phyloP scores from a whole-genome alignment of 2,113 vertebrate species.

The Ascaphus truei region DNA sequence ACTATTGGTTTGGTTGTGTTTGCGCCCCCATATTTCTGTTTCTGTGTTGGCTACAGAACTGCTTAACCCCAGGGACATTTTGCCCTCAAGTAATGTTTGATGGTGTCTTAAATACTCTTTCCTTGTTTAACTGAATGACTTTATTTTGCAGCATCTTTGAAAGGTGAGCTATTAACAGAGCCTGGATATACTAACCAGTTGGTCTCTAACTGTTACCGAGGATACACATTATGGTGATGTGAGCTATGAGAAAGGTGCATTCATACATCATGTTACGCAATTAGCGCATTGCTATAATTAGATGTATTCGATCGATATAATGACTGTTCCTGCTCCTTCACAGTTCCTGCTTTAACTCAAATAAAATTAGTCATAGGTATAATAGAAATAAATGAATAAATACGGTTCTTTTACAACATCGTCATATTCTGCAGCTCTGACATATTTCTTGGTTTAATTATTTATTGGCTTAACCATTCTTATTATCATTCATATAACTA shows the following conservation, averaged over 20 bases:
- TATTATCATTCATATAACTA: not conserved
- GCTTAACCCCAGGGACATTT: not conserved
- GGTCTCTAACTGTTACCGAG: not conserved
- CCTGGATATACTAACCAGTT: not conserved
- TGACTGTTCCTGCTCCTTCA: not conserved
- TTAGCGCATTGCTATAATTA: constrained; percentile 4
- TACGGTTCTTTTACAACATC: too few relatives aligned
- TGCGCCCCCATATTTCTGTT: not conserved
- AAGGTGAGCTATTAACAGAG: not conserved
- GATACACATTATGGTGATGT: not conserved
- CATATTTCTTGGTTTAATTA: too few relatives aligned
- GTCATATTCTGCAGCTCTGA: too few relatives aligned
- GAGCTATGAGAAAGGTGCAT: not conserved
- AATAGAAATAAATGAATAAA: too few relatives aligned
- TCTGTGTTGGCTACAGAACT: not conserved
- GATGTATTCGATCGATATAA: constrained; percentile 7
- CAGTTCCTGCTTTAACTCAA: constrained; percentile 10
- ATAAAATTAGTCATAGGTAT: too few relatives aligned
- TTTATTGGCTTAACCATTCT: too few relatives aligned
- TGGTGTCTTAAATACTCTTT: not conserved
- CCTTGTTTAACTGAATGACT: not conserved
- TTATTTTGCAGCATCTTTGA: not conserved
- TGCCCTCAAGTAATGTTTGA: not conserved
- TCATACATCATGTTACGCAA: constrained; percentile 1
- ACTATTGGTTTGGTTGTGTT: not conserved